Percentiles rank a stretch among this genome's conserved stretches.
phyloP scores from a whole-genome alignment of 2,888 invertebrate species.

The Aphodius granarius region DNA sequence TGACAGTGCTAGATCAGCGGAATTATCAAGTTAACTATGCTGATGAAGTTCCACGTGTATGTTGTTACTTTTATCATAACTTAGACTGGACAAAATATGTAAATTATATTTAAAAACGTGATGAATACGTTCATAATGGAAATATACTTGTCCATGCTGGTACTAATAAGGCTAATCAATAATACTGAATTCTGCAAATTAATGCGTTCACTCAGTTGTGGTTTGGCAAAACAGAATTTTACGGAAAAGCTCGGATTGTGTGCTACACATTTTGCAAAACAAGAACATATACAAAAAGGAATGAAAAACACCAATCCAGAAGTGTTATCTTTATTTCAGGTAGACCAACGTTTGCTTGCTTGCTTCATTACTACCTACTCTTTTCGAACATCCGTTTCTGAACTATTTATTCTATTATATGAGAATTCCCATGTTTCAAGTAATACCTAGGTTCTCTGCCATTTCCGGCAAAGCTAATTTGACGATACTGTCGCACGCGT shows the following conservation, averaged over 20 bases:
- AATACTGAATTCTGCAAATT: background rate
- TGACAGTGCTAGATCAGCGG: background rate
- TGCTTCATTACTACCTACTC: too few relatives aligned
- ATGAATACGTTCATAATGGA: background rate
- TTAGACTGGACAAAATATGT: background rate
- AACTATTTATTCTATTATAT: too few relatives aligned
- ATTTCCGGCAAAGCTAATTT: slow-evolving; percentile 10
- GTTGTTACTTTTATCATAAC: background rate
- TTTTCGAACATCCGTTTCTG: background rate
- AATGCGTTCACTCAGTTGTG: too few relatives aligned
- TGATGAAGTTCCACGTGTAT: background rate
- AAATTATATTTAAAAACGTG: background rate
- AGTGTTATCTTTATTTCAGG: background rate
- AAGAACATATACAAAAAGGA: too few relatives aligned
- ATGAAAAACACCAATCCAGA: background rate
- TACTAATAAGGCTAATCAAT: too few relatives aligned
- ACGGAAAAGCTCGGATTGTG: too few relatives aligned
- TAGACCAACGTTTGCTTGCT: background rate
- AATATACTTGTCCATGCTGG: background rate
- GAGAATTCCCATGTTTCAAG: background rate
- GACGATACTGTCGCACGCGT: background rate
- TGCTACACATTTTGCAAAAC: too few relatives aligned
- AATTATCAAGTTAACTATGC: background rate
- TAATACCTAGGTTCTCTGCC: background rate
- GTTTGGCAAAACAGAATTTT: too few relatives aligned